phyloP scores from a whole-genome alignment of 2,113 vertebrate species.

The Lepisosteus oculatus region DNA sequence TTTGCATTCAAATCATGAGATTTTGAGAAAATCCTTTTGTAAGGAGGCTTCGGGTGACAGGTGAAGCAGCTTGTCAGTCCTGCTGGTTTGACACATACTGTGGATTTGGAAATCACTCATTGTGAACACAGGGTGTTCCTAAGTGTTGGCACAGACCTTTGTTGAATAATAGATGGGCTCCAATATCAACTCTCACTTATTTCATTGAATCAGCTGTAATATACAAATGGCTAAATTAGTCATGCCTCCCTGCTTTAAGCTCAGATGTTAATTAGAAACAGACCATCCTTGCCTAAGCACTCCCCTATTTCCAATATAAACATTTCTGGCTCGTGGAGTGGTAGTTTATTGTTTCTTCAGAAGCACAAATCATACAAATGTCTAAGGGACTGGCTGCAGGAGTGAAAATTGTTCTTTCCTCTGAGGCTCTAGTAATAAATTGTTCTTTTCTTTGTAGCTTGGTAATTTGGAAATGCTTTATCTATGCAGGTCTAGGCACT shows the following conservation, averaged over 20 bases:
- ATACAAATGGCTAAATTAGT: conserved; percentile 20
- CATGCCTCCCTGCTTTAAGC: conserved; percentile 15
- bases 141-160: background rate
- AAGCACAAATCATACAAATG: conserved; percentile 13
- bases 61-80: conserved; percentile 6
- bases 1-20: conserved; percentile 1
- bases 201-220: conserved; percentile 8
- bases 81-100: conserved; percentile 2
- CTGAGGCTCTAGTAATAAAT: too few relatives aligned
- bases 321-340: background rate
- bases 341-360: conserved; percentile 10
- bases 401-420: background rate
- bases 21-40: conserved; percentile 10
- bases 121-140: background rate
- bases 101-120: background rate
- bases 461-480: background rate
- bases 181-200: conserved; percentile 12
- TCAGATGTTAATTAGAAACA: conserved; percentile 24
- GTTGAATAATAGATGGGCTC: conserved; percentile 19
- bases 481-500: background rate
- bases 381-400: background rate
- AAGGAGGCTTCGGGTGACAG: background rate
- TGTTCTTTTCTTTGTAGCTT: too few relatives aligned
- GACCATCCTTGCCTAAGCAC: conserved; percentile 16
- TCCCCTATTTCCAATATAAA: conserved; percentile 10